Conservation (phyloP, 2,113 vertebrate genomes). For the Melanerpes aurifrons region DNA sequence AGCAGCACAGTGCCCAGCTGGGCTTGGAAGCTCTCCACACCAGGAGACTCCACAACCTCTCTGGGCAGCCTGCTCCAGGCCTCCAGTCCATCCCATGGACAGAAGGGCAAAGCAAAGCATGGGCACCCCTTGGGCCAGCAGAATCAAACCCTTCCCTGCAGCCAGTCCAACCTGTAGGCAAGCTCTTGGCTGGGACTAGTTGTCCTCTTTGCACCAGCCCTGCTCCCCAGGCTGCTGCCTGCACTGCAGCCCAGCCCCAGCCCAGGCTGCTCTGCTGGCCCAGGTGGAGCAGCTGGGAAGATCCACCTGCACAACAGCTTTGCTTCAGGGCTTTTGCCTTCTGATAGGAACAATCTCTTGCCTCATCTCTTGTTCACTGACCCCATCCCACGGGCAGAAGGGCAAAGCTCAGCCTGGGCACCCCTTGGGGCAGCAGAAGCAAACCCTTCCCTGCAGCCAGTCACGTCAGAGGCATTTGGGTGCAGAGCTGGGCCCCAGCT, state of each 20-base stretch:
- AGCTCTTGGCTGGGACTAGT: not conserved
- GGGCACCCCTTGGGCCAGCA: no score
- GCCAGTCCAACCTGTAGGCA: not conserved
- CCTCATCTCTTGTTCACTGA: rapidly evolving
- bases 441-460: not conserved
- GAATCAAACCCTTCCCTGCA: rapidly evolving
- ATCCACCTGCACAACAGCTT: not conserved
- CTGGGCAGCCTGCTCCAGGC: no score
- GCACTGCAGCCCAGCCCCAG: rapidly evolving
- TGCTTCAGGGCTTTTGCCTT: not conserved
- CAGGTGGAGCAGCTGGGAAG: not conserved
- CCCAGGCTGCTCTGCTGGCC: not conserved
- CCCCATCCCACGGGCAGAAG: not conserved
- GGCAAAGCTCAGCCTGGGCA: not conserved
- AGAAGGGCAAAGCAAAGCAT: no score
- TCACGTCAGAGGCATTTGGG: not conserved
- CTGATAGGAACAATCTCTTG: not conserved
- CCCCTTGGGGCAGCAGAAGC: not conserved
- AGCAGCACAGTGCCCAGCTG: no score
- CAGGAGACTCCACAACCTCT: no score
- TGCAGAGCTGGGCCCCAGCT: not conserved
- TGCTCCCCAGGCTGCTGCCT: not conserved
- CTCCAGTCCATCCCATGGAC: no score
- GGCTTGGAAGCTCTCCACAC: no score
- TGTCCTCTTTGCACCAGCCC: not conserved